phyloP scores from a whole-genome alignment of 1,140 invertebrate genomes.

The Drosophila azteca region DNA sequence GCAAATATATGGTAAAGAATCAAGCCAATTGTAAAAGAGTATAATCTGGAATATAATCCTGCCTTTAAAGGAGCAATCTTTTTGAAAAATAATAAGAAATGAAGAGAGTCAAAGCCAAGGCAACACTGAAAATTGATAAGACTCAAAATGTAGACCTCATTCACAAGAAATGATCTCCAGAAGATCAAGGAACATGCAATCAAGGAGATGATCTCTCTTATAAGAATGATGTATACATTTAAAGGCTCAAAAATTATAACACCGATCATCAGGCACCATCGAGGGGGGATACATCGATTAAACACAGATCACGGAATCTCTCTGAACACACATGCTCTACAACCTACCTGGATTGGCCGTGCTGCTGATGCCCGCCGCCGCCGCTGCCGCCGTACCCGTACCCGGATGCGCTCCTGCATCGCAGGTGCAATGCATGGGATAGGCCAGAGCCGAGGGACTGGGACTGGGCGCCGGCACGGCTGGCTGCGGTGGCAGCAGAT shows the following conservation, averaged over 20 bases:
- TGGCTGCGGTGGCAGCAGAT: constrained; percentile 71
- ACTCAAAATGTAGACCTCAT: constrained; percentile 25
- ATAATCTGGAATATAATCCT: too few relatives aligned
- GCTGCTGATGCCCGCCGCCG: constrained; percentile 52
- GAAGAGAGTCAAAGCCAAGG: constrained; percentile 9
- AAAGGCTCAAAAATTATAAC: constrained; percentile 9
- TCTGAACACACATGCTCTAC: constrained; percentile 79
- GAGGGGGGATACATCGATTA: constrained; percentile 33
- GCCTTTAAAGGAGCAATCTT: neutral
- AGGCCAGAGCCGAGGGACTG: constrained; percentile 81
- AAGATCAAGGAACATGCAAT: neutral
- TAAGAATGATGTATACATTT: constrained; percentile 39
- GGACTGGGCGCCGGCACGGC: constrained; percentile 73
- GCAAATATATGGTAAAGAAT: neutral
- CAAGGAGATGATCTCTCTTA: neutral
- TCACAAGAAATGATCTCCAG: constrained; percentile 34
- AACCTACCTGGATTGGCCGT: constrained; percentile 83
- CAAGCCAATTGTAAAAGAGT: neutral
- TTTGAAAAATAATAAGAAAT: neutral
- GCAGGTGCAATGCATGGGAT: constrained; percentile 80
- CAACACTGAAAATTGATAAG: constrained; percentile 19
- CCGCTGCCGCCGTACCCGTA: constrained; percentile 34
- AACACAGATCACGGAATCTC: neutral
- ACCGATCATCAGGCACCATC: constrained; percentile 44
- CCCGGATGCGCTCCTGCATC: constrained; percentile 64